Evolutionary conservation across 1,140 invertebrate genomes (phyloP).

Genomic region (Gryon sp.): DNA sequence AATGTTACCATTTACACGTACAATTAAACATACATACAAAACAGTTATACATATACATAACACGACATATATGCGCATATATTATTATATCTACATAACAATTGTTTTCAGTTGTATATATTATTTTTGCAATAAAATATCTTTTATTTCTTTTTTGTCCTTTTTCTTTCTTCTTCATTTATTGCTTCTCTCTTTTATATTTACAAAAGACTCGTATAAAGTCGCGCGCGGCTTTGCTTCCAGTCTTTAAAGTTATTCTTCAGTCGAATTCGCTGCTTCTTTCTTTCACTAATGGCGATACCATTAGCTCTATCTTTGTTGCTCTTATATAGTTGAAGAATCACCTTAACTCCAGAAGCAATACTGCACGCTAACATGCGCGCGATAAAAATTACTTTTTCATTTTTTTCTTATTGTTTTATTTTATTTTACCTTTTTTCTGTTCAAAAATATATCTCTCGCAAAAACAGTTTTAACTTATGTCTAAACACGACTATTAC

Average conservation of each 20-base stretch:
- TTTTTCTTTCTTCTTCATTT: constrained; percentile 13
- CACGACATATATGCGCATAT: constrained; percentile 42
- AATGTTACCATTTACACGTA: constrained; percentile 66
- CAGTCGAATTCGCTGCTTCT: too few species aligned
- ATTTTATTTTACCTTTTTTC: too few species aligned
- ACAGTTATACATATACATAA: constrained; percentile 23
- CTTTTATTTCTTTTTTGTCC: constrained; percentile 41
- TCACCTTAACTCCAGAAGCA: neutral
- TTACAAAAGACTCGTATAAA: neutral
- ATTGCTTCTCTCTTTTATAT: neutral
- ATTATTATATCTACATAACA: constrained; percentile 48
- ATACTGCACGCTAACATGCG: constrained; percentile 3
- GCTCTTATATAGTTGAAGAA: too few species aligned
- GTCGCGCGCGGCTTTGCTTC: constrained; percentile 4
- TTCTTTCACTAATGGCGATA: too few species aligned
- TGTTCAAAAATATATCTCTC: constrained; percentile 44
- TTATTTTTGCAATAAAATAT: constrained; percentile 59
- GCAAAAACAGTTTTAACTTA: constrained; percentile 19
- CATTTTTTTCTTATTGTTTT: too few species aligned
- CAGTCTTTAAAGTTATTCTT: too few species aligned
- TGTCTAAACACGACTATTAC: constrained; percentile 31
- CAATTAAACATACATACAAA: constrained; percentile 24
- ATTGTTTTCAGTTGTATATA: constrained; percentile 44
- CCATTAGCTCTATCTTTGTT: too few species aligned
- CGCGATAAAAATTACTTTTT: constrained; percentile 13